phyloP scores from a whole-genome alignment of 2,113 vertebrate genomes.

The Vidua chalybeata region DNA sequence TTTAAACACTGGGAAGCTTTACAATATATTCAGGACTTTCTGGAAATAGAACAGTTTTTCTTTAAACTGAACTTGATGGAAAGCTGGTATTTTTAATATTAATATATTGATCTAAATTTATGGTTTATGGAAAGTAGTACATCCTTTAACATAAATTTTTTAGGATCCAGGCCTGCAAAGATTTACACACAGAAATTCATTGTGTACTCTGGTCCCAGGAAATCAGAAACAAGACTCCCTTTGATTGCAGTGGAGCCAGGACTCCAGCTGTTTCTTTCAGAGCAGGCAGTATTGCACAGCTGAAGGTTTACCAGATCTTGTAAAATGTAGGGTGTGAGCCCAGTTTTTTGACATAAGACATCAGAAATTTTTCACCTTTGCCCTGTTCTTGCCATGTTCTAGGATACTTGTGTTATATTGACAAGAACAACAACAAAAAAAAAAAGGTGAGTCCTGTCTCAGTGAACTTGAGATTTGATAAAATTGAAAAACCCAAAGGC shows the following conservation, averaged over 20 bases:
- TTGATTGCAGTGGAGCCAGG: not conserved
- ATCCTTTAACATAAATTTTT: not conserved
- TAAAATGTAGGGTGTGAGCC: not conserved
- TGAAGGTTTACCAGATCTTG: not conserved
- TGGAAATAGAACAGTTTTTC: not conserved
- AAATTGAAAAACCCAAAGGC: not conserved
- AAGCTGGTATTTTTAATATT: not conserved
- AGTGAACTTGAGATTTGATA: not conserved
- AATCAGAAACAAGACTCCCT: constrained; percentile 3
- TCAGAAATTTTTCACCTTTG: not conserved
- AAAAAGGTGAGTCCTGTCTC: not conserved
- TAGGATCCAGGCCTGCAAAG: not conserved
- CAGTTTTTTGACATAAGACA: not conserved
- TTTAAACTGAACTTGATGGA: not conserved
- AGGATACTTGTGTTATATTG: not conserved
- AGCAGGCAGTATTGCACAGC: not conserved
- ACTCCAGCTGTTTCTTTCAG: not conserved
- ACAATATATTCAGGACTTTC: not conserved
- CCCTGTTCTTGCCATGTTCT: not conserved
- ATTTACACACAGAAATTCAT: not conserved
- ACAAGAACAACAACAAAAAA: not conserved
- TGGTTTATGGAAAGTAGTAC: not conserved
- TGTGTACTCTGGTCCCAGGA: not conserved
- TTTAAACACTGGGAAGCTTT: not conserved
- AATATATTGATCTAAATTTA: not conserved